Conservation (phyloP, 2,888 invertebrate genomes). For the Cheilosia vernalis region DNA sequence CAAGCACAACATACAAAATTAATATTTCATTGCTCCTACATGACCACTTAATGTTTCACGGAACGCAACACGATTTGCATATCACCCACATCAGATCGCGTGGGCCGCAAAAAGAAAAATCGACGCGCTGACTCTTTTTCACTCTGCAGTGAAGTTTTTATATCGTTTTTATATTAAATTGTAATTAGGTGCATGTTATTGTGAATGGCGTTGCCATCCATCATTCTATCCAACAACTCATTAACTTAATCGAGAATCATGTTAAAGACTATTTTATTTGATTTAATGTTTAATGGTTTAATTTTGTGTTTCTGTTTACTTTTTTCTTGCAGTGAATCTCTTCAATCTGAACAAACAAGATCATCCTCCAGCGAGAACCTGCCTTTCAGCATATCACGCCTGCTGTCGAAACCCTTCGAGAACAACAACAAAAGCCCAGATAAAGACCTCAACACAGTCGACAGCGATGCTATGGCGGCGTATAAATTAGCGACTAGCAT, state of each 20-base stretch:
- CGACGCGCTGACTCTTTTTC: neutral
- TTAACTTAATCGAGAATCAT: conserved; percentile 52
- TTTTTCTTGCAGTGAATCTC: conserved; percentile 82
- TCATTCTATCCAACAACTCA: conserved; percentile 53
- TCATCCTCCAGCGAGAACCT: conserved; percentile 84
- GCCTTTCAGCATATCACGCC: conserved; percentile 92
- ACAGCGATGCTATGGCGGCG: conserved; percentile 82
- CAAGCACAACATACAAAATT: conserved; percentile 19
- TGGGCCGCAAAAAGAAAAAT: conserved; percentile 19
- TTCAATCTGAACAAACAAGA: conserved; percentile 84
- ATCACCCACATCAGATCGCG: conserved; percentile 49
- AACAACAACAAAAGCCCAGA: conserved; percentile 83
- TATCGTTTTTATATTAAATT: conserved; percentile 40
- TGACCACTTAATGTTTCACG: conserved; percentile 46
- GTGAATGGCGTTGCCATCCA: conserved; percentile 36
- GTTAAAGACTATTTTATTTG: conserved; percentile 43
- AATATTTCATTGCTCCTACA: conserved; percentile 38
- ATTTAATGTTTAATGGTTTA: conserved; percentile 31
- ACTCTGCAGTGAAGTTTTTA: conserved; percentile 9
- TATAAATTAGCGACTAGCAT: conserved; percentile 83
- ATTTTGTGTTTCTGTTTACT: conserved; percentile 76
- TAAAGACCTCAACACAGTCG: conserved; percentile 81
- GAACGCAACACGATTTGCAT: conserved; percentile 51
- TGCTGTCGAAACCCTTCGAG: conserved; percentile 90
- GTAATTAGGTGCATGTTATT: conserved; percentile 30